These are phyloP conservation scores for Micromussa lordhowensis DNA, from an alignment of 92 coral and sea anemone genomes.

Conservation along the genomic window DNA sequence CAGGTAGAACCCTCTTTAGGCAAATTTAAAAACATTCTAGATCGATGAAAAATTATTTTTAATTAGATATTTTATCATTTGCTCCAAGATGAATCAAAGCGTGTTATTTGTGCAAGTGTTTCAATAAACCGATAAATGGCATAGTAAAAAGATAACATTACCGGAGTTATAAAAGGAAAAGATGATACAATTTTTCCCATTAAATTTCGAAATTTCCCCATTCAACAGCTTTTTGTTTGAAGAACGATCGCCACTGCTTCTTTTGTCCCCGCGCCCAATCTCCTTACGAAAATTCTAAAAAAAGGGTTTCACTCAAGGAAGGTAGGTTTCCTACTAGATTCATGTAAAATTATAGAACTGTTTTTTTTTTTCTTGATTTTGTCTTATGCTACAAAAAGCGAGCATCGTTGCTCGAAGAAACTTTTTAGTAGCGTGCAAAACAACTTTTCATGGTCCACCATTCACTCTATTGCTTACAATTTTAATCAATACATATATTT, in stretches of 20 bases:
- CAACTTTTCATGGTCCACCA: no score
- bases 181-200: neutral
- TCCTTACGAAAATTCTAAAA: no score
- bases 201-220: neutral
- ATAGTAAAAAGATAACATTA: neutral
- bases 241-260: neutral
- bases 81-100: neutral
- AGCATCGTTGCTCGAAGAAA: no score
- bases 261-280: no score
- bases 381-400: no score
- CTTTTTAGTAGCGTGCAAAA: no score
- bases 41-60: no score
- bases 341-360: no score
- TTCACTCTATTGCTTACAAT: no score
- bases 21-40: neutral
- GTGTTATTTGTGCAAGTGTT: neutral
- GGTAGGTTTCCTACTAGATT: neutral
- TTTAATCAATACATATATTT: no score
- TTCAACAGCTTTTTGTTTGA: neutral
- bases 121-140: neutral
- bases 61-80: neutral
- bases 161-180: neutral
- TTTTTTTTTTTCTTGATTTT: no score
- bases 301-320: no score
- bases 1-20: neutral